phyloP scores from a whole-genome alignment of 1,140 invertebrate genomes.

The Vanessa tameamea region DNA sequence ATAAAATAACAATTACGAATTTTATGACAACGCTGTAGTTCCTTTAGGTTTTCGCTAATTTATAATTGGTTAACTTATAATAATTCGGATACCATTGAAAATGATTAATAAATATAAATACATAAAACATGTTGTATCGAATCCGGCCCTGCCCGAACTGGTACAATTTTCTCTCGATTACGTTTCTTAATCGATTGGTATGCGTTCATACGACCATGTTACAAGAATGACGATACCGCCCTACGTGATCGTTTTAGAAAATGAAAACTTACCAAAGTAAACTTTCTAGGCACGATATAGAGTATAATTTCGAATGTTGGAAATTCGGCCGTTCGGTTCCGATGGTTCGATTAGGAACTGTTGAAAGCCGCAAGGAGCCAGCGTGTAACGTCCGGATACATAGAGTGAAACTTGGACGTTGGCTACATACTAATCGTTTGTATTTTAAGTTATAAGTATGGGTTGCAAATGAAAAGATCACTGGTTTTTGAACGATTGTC shows the following conservation, averaged over 20 bases:
- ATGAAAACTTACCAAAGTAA: slow-evolving; percentile 23
- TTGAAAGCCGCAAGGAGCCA: slow-evolving; percentile 59
- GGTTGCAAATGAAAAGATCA: slow-evolving; percentile 46
- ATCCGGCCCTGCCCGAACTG: slow-evolving; percentile 52
- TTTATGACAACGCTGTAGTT: too few relatives aligned
- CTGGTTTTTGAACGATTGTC: slow-evolving; percentile 54
- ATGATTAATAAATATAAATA: too few relatives aligned
- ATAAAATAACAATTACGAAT: too few relatives aligned
- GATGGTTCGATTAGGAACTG: slow-evolving; percentile 55
- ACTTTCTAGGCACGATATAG: slow-evolving; percentile 40
- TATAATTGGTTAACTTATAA: too few relatives aligned
- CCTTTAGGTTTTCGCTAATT: too few relatives aligned
- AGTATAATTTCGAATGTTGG: slow-evolving; percentile 31
- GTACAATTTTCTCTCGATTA: slow-evolving; percentile 78
- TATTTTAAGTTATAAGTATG: slow-evolving; percentile 75
- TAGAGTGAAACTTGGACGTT: slow-evolving; percentile 66
- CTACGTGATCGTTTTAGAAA: slow-evolving; percentile 49
- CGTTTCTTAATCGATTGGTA: slow-evolving; percentile 66
- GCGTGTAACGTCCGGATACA: slow-evolving; percentile 58
- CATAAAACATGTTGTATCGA: slow-evolving; percentile 2
- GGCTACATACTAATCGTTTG: slow-evolving; percentile 68
- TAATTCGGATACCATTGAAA: too few relatives aligned
- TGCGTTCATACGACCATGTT: slow-evolving; percentile 60
- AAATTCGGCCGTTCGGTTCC: slow-evolving; percentile 14
- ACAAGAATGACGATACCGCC: slow-evolving; percentile 70